These are phyloP conservation scores for Adelges cooleyi DNA, from an alignment of 1,140 invertebrate species.

Conservation along the genomic window DNA sequence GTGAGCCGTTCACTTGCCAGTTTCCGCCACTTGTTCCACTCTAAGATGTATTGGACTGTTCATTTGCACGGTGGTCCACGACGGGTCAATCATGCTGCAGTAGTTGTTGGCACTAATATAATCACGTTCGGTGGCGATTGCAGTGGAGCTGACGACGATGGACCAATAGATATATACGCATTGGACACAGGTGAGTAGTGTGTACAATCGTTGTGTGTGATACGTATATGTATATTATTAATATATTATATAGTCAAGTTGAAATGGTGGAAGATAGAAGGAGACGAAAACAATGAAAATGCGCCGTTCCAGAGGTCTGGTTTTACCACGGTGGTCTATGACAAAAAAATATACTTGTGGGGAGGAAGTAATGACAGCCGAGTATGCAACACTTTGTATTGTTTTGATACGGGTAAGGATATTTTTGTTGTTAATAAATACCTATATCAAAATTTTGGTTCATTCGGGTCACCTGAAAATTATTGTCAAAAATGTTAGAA, in stretches of 20 bases:
- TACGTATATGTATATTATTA: too few species aligned
- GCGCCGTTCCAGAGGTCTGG: slow-evolving; percentile 61
- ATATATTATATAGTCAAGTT: not conserved
- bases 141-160: slow-evolving; percentile 61
- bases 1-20: too few species aligned
- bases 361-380: slow-evolving; percentile 77
- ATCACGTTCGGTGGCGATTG: slow-evolving; percentile 87
- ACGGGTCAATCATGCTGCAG: slow-evolving; percentile 81
- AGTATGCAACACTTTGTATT: slow-evolving; percentile 64
- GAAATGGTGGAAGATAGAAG: slow-evolving; percentile 13
- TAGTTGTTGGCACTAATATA: slow-evolving; percentile 63
- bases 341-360: slow-evolving; percentile 71
- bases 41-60: slow-evolving; percentile 62
- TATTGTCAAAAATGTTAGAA: too few species aligned
- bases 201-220: too few species aligned
- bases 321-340: slow-evolving; percentile 70
- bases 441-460: too few species aligned
- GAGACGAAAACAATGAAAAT: slow-evolving; percentile 32
- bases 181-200: slow-evolving; percentile 60
- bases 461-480: too few species aligned
- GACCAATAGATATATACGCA: slow-evolving; percentile 78
- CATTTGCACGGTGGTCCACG: slow-evolving; percentile 68
- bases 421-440: too few species aligned
- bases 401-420: slow-evolving; percentile 64
- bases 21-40: too few species aligned